These are phyloP conservation scores for Melanerpes aurifrons DNA, from an alignment of 2,113 vertebrate genomes.

Conservation along the genomic window DNA sequence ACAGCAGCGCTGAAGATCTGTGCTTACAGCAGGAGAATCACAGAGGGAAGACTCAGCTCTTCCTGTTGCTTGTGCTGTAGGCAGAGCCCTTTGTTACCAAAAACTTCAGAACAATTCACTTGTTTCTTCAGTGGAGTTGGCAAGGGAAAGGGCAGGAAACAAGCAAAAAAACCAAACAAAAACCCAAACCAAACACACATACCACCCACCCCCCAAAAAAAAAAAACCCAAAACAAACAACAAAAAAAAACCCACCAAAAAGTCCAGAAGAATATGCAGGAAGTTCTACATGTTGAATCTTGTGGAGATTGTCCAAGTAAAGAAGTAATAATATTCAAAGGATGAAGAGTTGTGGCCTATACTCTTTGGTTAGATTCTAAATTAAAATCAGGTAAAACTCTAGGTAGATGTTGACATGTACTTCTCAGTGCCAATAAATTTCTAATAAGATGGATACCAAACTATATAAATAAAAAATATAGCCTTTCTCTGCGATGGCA, in stretches of 20 bases:
- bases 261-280: not conserved
- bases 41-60: not conserved
- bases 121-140: not conserved
- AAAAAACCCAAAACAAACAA: not conserved
- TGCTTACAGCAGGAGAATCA: not conserved
- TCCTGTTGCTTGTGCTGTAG: not conserved
- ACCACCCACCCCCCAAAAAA: too few relatives aligned
- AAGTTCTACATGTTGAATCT: not conserved
- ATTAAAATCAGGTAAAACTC: slow-evolving; percentile 13
- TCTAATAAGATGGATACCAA: slow-evolving; percentile 24
- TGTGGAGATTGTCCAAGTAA: not conserved
- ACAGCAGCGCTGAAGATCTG: not conserved
- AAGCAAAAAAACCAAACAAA: not conserved
- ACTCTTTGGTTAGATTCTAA: not conserved
- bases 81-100: not conserved
- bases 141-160: not conserved
- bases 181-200: not conserved
- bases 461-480: slow-evolving; percentile 3
- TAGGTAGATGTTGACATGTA: not conserved
- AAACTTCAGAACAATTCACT: not conserved
- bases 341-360: not conserved
- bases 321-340: not conserved
- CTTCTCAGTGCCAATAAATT: slow-evolving; percentile 29
- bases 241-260: not conserved
- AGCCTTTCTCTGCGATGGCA: not conserved